phyloP scores from a whole-genome alignment of 2,888 invertebrate species.

The Pinctada fucata region DNA sequence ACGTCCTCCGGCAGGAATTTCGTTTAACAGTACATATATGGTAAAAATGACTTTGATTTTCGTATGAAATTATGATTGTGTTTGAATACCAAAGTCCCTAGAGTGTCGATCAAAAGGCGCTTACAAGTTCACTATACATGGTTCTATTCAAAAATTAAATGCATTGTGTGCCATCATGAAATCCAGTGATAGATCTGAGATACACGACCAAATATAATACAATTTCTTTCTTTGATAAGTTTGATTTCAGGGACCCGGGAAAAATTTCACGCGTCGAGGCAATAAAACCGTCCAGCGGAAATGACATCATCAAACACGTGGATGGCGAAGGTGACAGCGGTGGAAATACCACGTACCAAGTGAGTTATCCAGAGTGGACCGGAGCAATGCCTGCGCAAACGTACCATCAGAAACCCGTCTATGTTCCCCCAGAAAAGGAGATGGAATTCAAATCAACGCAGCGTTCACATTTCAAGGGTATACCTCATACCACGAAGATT shows the following conservation, averaged over 20 bases:
- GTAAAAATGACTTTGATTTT: slow-evolving; percentile 28
- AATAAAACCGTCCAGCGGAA: slow-evolving; percentile 26
- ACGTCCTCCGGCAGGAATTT: slow-evolving; percentile 42
- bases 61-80: too few relatives aligned
- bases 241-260: slow-evolving; percentile 44
- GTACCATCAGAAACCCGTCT: slow-evolving; percentile 32
- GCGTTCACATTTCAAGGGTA: slow-evolving; percentile 48
- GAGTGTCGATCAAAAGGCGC: too few relatives aligned
- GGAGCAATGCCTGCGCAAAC: slow-evolving; percentile 27
- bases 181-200: too few relatives aligned
- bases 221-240: slow-evolving; percentile 29
- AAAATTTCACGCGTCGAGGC: slow-evolving; percentile 26
- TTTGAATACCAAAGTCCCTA: too few relatives aligned
- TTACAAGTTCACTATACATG: too few relatives aligned
- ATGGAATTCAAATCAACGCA: slow-evolving; percentile 50
- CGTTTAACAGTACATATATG: slow-evolving; percentile 46
- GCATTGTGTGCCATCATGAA: too few relatives aligned
- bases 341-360: slow-evolving; percentile 39
- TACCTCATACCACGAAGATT: too few relatives aligned
- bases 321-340: slow-evolving; percentile 24
- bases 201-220: not conserved
- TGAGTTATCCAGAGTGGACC: slow-evolving; percentile 42
- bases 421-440: slow-evolving; percentile 43
- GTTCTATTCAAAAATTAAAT: too few relatives aligned
- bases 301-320: slow-evolving; percentile 36